Evolutionary conservation across 2,113 vertebrate species (phyloP).

Genomic region (Silurus asotus): DNA sequence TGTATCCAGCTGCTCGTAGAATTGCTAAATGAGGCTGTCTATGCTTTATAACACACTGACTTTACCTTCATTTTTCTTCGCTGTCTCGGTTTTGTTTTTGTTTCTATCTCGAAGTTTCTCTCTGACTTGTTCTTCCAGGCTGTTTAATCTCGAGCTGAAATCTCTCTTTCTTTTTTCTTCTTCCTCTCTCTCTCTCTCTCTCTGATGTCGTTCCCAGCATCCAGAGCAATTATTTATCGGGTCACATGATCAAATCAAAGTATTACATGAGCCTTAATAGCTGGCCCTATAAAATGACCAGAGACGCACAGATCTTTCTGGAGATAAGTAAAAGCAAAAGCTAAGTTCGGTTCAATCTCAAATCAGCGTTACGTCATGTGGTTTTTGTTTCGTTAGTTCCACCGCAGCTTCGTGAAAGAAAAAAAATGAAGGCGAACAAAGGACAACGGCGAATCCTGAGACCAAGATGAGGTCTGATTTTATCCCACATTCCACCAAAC

Average conservation of each 20-base stretch:
- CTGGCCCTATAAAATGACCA: not conserved
- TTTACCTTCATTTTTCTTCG: not conserved
- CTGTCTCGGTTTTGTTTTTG: conserved; percentile 1
- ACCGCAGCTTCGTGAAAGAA: not conserved
- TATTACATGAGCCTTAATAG: not conserved
- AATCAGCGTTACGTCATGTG: conserved; percentile 1
- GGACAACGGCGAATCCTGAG: not conserved
- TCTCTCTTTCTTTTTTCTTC: not conserved
- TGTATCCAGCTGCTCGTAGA: not conserved
- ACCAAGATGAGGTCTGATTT: not conserved
- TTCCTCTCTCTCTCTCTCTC: conserved; percentile 17
- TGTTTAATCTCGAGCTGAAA: conserved; percentile 34
- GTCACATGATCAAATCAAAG: conserved; percentile 34
- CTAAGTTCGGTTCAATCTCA: conserved; percentile 23
- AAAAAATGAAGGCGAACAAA: not conserved
- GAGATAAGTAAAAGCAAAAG: conserved; percentile 12
- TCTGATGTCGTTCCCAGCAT: conserved; percentile 12
- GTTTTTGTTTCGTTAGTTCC: not conserved
- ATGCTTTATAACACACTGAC: not conserved
- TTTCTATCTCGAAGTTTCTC: not conserved
- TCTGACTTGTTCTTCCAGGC: not conserved
- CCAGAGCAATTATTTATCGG: conserved; percentile 16
- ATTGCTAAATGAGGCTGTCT: not conserved
- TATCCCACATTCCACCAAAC: not conserved
- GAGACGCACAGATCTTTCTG: not conserved